phyloP scores from a whole-genome alignment of 2,797 vertebrate species.

The Rhinichthys osculus region DNA sequence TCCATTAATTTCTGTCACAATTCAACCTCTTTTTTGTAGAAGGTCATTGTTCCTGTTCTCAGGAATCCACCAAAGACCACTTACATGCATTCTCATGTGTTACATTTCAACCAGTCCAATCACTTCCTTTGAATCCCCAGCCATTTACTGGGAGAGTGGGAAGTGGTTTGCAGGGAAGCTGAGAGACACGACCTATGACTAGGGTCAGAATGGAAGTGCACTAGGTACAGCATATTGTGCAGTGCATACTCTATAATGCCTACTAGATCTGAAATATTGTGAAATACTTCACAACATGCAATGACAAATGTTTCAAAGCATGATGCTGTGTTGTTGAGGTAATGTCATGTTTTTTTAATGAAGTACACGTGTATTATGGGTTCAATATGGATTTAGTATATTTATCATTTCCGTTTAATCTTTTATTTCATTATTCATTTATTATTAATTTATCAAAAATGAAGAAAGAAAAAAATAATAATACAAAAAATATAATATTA shows the following conservation, averaged over 20 bases:
- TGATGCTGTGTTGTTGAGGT: neutral
- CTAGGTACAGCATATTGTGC: neutral
- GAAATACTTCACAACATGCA: no score
- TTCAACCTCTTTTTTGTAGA: constrained; percentile 16
- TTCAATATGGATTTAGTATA: neutral
- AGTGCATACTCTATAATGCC: neutral
- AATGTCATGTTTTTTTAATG: neutral
- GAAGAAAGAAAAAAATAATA: no score
- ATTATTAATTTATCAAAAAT: neutral
- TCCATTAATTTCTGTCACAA: constrained; percentile 3
- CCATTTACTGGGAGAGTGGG: neutral
- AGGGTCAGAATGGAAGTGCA: neutral
- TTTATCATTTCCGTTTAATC: neutral
- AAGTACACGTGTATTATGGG: neutral
- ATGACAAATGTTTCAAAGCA: neutral
- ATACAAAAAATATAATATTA: neutral
- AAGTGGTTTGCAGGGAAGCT: neutral
- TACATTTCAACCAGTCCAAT: constrained; percentile 31
- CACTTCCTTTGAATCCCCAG: neutral
- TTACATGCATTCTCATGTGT: constrained; percentile 20
- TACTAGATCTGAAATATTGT: neutral
- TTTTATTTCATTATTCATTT: neutral
- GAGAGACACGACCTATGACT: neutral
- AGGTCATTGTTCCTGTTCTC: constrained; percentile 4
- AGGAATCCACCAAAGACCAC: neutral